Percentiles rank a stretch among this genome's conserved stretches.
Evolutionary conservation across 2,113 vertebrate genomes (phyloP).

Genomic region (Bufo bufo): DNA sequence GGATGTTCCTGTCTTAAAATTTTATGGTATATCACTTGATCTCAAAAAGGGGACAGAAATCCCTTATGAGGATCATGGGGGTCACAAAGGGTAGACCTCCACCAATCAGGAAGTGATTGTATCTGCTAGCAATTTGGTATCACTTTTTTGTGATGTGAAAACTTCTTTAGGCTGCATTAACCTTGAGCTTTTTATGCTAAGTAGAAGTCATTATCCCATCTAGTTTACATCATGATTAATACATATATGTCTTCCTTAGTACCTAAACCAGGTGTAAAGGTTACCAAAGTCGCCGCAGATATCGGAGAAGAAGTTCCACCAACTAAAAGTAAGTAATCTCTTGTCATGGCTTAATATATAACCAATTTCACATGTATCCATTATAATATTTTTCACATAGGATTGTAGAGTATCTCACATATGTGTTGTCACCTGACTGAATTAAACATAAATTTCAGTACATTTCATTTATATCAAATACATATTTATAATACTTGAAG

Average conservation of each 20-base stretch:
- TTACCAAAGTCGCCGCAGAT: slow-evolving; percentile 69
- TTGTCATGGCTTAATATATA: not conserved
- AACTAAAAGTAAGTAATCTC: slow-evolving; percentile 69
- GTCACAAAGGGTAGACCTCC: not conserved
- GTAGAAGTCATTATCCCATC: not conserved
- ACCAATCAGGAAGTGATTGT: not conserved
- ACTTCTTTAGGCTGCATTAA: not conserved
- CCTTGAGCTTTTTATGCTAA: not conserved
- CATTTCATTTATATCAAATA: not conserved
- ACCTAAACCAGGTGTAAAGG: slow-evolving; percentile 69
- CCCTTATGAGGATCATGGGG: not conserved
- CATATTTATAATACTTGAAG: not conserved
- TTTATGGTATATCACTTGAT: not conserved
- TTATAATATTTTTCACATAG: not conserved
- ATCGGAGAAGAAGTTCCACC: slow-evolving; percentile 68
- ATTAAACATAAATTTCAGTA: not conserved
- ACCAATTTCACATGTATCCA: not conserved
- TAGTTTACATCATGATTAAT: not conserved
- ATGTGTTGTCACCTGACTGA: not conserved
- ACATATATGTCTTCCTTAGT: not conserved
- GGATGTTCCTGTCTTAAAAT: not conserved
- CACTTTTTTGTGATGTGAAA: not conserved
- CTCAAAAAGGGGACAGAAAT: not conserved
- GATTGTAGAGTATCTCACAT: not conserved
- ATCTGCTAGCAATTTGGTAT: not conserved